A percentile compares a stretch with the other conserved stretches of the same genome.
phyloP scores from a whole-genome alignment of 1,140 invertebrate species.

The Ectropis grisescens region DNA sequence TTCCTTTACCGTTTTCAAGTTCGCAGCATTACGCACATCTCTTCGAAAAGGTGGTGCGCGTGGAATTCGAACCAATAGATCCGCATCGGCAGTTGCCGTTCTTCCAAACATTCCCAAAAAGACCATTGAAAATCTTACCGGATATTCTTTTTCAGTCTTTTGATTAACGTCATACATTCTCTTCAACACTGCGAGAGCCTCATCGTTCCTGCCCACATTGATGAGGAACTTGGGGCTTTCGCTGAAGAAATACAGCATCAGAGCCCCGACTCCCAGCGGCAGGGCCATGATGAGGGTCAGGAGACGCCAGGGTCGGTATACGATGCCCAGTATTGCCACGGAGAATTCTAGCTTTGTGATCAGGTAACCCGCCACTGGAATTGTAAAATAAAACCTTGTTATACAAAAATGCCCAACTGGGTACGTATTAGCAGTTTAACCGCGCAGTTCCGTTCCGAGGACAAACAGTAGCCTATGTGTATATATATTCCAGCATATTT shows the following conservation, averaged over 20 bases:
- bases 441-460: no score
- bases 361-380: conserved; percentile 39
- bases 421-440: no score
- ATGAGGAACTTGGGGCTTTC: conserved; percentile 81
- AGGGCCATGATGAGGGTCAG: conserved; percentile 75
- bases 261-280: conserved; percentile 72
- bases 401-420: no score
- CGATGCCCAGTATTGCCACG: conserved; percentile 40
- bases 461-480: no score
- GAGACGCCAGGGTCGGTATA: conserved; percentile 76
- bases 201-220: conserved; percentile 65
- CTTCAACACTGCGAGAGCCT: conserved; percentile 68
- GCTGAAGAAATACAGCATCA: conserved; percentile 72
- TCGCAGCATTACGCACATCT: no score
- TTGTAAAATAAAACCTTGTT: no score
- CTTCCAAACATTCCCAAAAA: no score
- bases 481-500: no score
- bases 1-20: no score
- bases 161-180: conserved; percentile 70
- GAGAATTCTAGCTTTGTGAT: conserved; percentile 62
- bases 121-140: conserved; percentile 31
- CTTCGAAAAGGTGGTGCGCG: no score
- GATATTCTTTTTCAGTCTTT: conserved; percentile 39
- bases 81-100: no score
- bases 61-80: no score